phyloP scores from a whole-genome alignment of 2,113 vertebrate genomes.

The Synchiropus splendidus region DNA sequence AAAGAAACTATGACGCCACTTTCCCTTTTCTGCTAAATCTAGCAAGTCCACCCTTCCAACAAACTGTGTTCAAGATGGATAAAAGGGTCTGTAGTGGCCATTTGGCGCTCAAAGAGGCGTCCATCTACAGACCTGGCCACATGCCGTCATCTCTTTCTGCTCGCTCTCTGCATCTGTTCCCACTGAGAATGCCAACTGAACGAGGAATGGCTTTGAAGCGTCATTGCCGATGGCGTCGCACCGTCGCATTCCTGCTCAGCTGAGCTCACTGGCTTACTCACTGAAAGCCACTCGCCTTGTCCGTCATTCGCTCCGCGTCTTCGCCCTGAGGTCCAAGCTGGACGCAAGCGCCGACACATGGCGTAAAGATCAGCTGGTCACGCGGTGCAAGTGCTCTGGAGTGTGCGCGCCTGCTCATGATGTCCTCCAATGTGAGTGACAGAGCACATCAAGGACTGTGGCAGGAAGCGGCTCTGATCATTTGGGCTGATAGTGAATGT shows the following conservation, averaged over 20 bases:
- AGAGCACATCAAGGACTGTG: constrained; percentile 1
- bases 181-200: constrained; percentile 32
- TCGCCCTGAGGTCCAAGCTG: constrained; percentile 6
- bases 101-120: too few species aligned
- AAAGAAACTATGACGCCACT: too few species aligned
- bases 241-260: constrained; percentile 28
- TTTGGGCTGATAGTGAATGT: constrained; percentile 9
- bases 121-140: constrained; percentile 18
- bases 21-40: too few species aligned
- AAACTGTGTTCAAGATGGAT: background rate
- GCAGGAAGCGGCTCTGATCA: constrained; percentile 22
- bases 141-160: constrained; percentile 29
- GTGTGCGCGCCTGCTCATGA: background rate
- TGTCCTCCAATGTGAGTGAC: constrained; percentile 16
- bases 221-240: constrained; percentile 19
- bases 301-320: constrained; percentile 3
- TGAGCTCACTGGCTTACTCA: constrained; percentile 9
- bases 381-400: constrained; percentile 7
- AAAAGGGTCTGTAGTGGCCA: background rate
- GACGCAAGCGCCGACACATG: constrained; percentile 9
- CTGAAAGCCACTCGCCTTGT: constrained; percentile 9
- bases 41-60: too few species aligned
- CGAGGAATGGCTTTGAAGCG: constrained; percentile 28
- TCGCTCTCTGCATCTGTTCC: constrained; percentile 47
- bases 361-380: constrained; percentile 42